Conservation (phyloP, 1,140 invertebrate genomes). For the Drosophila willistoni region DNA sequence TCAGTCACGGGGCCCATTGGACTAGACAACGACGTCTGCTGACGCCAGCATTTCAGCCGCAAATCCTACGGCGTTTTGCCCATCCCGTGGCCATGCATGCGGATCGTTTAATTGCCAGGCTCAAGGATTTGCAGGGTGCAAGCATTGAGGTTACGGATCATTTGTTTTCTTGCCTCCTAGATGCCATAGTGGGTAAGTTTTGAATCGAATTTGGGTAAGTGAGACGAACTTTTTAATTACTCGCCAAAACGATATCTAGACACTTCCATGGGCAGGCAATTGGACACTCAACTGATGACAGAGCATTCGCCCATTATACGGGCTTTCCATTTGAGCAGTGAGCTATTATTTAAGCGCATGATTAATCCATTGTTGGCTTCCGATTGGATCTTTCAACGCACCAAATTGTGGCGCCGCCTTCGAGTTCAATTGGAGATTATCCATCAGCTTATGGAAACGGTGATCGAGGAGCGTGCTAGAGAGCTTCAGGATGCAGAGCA, state of each 20-base stretch:
- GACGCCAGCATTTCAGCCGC: constrained; percentile 65
- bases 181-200: constrained; percentile 69
- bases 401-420: constrained; percentile 52
- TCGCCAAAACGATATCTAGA: constrained; percentile 34
- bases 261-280: constrained; percentile 71
- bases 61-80: constrained; percentile 55
- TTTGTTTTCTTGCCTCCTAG: constrained; percentile 71
- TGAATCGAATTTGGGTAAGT: no score
- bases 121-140: constrained; percentile 23
- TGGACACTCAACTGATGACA: constrained; percentile 49
- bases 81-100: constrained; percentile 43
- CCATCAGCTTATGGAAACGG: constrained; percentile 56
- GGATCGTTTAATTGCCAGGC: constrained; percentile 42
- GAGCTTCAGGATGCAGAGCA: constrained; percentile 18
- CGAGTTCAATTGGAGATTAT: constrained; percentile 54
- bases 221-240: no score
- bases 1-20: constrained; percentile 70
- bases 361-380: constrained; percentile 67
- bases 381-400: constrained; percentile 64
- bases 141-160: constrained; percentile 64
- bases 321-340: constrained; percentile 62
- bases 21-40: constrained; percentile 62
- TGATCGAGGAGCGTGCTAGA: constrained; percentile 53
- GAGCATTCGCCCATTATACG: constrained; percentile 44
- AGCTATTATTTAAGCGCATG: constrained; percentile 76